A percentile compares a stretch with the other conserved stretches of the same genome.
phyloP scores from a whole-genome alignment of 2,797 vertebrate genomes.

The Catostomus latipinnis region DNA sequence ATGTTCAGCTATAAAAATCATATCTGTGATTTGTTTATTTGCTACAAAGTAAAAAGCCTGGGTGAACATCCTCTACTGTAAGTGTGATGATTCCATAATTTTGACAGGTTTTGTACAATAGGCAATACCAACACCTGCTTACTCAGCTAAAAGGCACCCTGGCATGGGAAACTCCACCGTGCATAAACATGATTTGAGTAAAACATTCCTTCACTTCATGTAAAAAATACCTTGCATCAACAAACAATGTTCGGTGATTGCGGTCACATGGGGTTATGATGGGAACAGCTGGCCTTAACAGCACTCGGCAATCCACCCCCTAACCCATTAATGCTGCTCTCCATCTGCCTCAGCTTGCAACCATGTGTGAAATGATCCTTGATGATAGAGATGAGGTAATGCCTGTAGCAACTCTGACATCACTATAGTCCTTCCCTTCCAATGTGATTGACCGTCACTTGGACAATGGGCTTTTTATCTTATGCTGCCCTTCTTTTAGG shows the following conservation, averaged over 20 bases:
- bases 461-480: constrained; percentile 35
- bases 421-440: constrained; percentile 49
- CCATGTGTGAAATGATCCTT: constrained; percentile 57
- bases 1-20: too few relatives aligned
- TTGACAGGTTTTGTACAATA: background rate
- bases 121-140: background rate
- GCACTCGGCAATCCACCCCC: constrained; percentile 27
- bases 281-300: constrained; percentile 61
- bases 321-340: constrained; percentile 50
- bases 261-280: constrained; percentile 54
- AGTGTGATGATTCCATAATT: too few relatives aligned
- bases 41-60: too few relatives aligned
- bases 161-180: constrained; percentile 50
- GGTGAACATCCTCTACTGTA: too few relatives aligned
- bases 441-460: constrained; percentile 46
- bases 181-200: constrained; percentile 63
- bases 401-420: constrained; percentile 59
- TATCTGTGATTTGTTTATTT: too few relatives aligned
- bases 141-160: constrained; percentile 2
- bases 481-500: background rate
- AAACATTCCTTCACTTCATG: constrained; percentile 72
- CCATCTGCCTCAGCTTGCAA: constrained; percentile 48
- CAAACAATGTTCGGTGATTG: constrained; percentile 65
- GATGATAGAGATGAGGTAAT: constrained; percentile 73
- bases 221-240: constrained; percentile 62